A percentile compares a stretch with the other conserved stretches of the same genome.
Evolutionary conservation across 2,113 vertebrate genomes (phyloP).

Genomic region (Spermophilus dauricus): DNA sequence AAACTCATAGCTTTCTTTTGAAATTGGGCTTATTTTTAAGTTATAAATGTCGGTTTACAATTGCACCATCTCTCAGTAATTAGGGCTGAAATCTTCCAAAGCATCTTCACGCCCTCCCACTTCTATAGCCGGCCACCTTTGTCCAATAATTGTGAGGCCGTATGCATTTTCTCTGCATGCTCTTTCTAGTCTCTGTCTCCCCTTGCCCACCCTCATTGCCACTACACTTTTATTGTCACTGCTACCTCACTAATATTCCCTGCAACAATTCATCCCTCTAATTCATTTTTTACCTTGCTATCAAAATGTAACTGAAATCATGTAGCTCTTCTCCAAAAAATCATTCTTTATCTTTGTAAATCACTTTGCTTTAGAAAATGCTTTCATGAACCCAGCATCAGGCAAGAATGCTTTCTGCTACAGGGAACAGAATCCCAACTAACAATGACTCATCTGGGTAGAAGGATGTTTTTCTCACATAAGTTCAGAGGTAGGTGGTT

Average conservation of each 20-base stretch:
- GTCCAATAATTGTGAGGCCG: neutral
- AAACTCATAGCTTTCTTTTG: neutral
- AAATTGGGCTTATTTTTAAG: neutral
- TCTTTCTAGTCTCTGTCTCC: neutral
- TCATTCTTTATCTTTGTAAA: slow-evolving; percentile 28
- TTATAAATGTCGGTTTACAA: neutral
- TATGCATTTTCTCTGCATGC: neutral
- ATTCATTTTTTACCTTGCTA: slow-evolving; percentile 25
- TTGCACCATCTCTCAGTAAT: neutral
- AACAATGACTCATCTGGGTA: slow-evolving; percentile 7
- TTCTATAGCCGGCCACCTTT: neutral
- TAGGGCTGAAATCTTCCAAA: slow-evolving; percentile 18
- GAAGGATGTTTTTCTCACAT: slow-evolving; percentile 27
- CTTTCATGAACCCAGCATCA: neutral
- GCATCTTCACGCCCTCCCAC: neutral
- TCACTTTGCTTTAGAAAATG: slow-evolving; percentile 23
- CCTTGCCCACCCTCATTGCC: neutral
- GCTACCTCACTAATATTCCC: neutral
- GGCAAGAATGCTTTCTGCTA: slow-evolving; percentile 49
- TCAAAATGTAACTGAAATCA: slow-evolving; percentile 44
- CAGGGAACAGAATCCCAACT: neutral
- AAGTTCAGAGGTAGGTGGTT: slow-evolving; percentile 16
- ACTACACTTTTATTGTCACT: neutral
- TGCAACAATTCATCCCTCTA: neutral
- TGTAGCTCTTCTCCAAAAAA: slow-evolving; percentile 3